Evolutionary conservation across 2,797 vertebrate genomes (phyloP).

Genomic region (Sciaenops ocellatus): DNA sequence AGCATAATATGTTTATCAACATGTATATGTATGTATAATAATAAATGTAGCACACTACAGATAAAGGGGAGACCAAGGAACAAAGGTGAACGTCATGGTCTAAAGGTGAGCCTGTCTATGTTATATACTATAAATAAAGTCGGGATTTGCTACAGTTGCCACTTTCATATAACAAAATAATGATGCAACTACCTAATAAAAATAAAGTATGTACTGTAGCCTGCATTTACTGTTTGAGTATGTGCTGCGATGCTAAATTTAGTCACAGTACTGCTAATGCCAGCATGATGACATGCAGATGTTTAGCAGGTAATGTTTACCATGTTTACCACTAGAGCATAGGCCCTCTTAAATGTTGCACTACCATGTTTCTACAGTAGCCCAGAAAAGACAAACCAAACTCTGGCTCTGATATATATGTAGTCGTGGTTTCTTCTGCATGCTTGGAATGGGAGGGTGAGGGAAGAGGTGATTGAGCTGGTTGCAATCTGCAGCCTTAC

Average conservation of each 20-base stretch:
- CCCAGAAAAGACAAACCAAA: no score
- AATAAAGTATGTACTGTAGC: background rate
- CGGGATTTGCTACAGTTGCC: background rate
- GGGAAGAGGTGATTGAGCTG: no score
- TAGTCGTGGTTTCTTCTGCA: no score
- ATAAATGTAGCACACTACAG: background rate
- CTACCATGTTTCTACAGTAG: no score
- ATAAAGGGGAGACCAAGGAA: background rate
- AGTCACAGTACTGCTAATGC: background rate
- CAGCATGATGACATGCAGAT: background rate
- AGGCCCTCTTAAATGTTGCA: no score
- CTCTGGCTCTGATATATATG: no score
- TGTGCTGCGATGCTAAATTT: no score
- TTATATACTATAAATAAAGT: background rate
- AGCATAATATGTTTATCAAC: slow-evolving; percentile 34
- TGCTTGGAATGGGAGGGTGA: no score
- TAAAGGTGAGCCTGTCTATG: background rate
- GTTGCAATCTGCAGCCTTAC: no score
- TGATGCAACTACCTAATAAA: background rate
- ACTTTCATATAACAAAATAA: background rate
- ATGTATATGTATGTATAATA: no score
- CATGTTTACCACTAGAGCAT: background rate
- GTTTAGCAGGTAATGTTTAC: background rate
- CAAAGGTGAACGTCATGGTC: background rate
- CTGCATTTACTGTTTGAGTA: no score